These are phyloP conservation scores for Tiliacea aurago DNA, from an alignment of 2,888 invertebrate genomes.

Conservation along the genomic window DNA sequence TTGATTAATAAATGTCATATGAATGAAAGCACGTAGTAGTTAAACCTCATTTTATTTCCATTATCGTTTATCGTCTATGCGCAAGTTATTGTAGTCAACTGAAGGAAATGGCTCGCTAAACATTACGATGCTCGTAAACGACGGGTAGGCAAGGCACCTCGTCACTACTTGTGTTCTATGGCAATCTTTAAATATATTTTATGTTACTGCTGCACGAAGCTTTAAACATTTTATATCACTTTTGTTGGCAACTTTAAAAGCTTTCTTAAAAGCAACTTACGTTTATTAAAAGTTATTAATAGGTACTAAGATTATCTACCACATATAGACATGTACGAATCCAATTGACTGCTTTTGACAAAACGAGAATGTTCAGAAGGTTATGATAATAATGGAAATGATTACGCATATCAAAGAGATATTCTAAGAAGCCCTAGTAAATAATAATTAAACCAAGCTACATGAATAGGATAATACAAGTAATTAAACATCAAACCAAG, in stretches of 20 bases:
- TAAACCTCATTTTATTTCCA: conserved; percentile 55
- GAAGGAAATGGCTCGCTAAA: conserved; percentile 42
- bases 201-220: conserved; percentile 15
- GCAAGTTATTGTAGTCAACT: conserved; percentile 52
- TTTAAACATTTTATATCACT: conserved; percentile 26
- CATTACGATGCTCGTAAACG: conserved; percentile 50
- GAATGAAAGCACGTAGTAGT: conserved; percentile 23
- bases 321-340: conserved; percentile 2
- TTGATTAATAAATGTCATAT: conserved; percentile 3
- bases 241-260: conserved; percentile 5
- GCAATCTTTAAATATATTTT: conserved; percentile 37
- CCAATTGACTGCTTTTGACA: conserved; percentile 6
- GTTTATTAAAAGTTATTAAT: conserved; percentile 1
- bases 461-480: conserved; percentile 48
- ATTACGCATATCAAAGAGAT: conserved; percentile 39
- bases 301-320: background rate
- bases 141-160: conserved; percentile 25
- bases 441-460: conserved; percentile 48
- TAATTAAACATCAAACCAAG: conserved; percentile 55
- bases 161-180: conserved; percentile 30
- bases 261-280: background rate
- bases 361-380: background rate
- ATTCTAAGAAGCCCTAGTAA: conserved; percentile 19
- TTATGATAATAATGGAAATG: conserved; percentile 32
- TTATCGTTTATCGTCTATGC: conserved; percentile 50